A percentile compares a stretch with the other conserved stretches of the same genome.
Conservation (phyloP, 2,113 vertebrate genomes). For the Ranitomeya imitator region DNA sequence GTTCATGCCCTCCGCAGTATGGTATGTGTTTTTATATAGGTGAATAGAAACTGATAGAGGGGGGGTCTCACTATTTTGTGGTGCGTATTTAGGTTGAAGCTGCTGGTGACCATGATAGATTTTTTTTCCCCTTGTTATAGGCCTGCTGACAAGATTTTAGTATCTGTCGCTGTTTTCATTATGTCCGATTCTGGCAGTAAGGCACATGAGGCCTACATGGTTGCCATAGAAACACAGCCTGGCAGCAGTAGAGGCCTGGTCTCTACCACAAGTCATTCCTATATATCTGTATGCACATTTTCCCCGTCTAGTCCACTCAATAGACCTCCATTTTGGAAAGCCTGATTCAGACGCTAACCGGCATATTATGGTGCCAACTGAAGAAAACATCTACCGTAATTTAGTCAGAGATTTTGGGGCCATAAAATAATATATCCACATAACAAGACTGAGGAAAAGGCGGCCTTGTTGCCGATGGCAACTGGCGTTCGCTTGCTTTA, state of each 20-base stretch:
- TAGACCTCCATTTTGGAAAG: no score
- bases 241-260: neutral
- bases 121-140: neutral
- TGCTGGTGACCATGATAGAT: neutral
- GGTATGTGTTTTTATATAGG: neutral
- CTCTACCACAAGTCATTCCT: neutral
- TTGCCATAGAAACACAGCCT: neutral
- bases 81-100: neutral
- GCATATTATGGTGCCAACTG: no score
- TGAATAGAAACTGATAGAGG: neutral
- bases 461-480: neutral
- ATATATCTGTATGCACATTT: no score
- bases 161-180: neutral
- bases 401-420: no score
- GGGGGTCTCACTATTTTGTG: neutral
- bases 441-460: neutral
- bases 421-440: neutral
- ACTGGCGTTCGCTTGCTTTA: neutral
- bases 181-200: neutral
- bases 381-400: no score
- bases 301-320: no score
- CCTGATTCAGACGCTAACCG: no score
- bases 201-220: neutral
- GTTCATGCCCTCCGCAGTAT: neutral
- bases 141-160: neutral